phyloP scores from a whole-genome alignment of 2,113 vertebrate species.

The Pleuronectes platessa region DNA sequence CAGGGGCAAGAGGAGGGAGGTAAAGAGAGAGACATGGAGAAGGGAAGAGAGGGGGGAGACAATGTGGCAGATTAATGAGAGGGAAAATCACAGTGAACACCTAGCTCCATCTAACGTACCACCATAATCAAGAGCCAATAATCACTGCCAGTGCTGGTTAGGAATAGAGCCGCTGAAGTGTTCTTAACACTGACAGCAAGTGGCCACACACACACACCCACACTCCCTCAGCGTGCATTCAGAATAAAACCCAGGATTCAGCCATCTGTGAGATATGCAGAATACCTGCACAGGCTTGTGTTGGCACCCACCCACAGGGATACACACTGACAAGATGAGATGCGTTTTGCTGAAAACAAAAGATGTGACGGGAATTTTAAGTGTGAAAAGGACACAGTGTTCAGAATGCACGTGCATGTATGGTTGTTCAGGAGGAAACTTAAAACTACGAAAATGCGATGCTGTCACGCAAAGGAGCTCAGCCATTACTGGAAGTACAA shows the following conservation, averaged over 20 bases:
- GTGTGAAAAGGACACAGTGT: neutral
- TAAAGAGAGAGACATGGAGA: slow-evolving; percentile 26
- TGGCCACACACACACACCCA: slow-evolving; percentile 27
- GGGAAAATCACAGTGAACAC: slow-evolving; percentile 62
- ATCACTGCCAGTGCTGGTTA: slow-evolving; percentile 66
- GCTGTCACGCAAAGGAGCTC: neutral
- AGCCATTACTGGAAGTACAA: neutral
- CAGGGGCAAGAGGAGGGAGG: slow-evolving; percentile 2
- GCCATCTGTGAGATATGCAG: slow-evolving; percentile 38
- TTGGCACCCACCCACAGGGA: neutral
- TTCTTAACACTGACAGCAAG: slow-evolving; percentile 44
- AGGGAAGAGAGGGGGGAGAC: slow-evolving; percentile 5
- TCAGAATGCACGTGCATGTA: neutral
- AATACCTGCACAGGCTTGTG: slow-evolving; percentile 51
- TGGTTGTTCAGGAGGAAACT: neutral
- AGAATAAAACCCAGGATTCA: slow-evolving; percentile 31
- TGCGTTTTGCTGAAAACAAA: slow-evolving; percentile 25
- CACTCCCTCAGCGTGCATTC: slow-evolving; percentile 17
- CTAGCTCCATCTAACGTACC: slow-evolving; percentile 42
- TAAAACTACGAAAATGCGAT: neutral
- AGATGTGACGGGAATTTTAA: slow-evolving; percentile 3
- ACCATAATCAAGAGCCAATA: slow-evolving; percentile 63
- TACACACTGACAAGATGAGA: slow-evolving; percentile 15
- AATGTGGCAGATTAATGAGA: slow-evolving; percentile 70
- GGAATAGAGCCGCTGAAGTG: slow-evolving; percentile 36